Evolutionary conservation across 2,797 vertebrate species (phyloP).

Genomic region (Sebastes matsubarae): DNA sequence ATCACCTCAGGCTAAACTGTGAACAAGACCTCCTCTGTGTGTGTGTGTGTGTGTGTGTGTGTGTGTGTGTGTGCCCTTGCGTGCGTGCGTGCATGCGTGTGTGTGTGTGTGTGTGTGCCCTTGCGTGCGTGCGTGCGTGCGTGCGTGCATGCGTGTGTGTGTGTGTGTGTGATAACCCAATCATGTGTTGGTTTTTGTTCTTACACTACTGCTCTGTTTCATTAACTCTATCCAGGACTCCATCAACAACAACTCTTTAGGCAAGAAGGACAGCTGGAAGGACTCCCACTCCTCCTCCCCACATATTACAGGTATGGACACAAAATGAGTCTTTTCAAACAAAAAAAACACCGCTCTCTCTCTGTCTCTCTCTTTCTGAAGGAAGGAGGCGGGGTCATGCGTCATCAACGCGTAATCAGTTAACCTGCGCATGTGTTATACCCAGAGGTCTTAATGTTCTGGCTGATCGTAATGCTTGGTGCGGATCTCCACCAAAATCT

Average conservation of each 20-base stretch:
- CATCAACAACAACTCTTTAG: constrained; percentile 98
- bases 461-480: too few relatives aligned
- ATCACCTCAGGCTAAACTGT: not conserved
- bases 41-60: not conserved
- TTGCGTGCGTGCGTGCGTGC: too few relatives aligned
- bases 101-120: not conserved
- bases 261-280: constrained; percentile 97
- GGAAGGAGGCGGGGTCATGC: too few relatives aligned
- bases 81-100: too few relatives aligned
- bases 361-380: too few relatives aligned
- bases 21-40: not conserved
- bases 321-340: too few relatives aligned
- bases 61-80: not conserved
- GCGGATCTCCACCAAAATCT: too few relatives aligned
- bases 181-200: constrained; percentile 6
- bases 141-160: not conserved
- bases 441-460: too few relatives aligned
- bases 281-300: constrained; percentile 93
- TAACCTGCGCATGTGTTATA: too few relatives aligned
- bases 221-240: constrained; percentile 86
- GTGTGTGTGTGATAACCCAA: not conserved
- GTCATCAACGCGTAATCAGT: too few relatives aligned
- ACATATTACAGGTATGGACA: constrained; percentile 89
- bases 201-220: constrained; percentile 9
- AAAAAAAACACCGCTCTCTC: too few relatives aligned